These are phyloP conservation scores for Melanostigma gelatinosum DNA, from an alignment of 2,113 vertebrate species.

Conservation along the genomic window DNA sequence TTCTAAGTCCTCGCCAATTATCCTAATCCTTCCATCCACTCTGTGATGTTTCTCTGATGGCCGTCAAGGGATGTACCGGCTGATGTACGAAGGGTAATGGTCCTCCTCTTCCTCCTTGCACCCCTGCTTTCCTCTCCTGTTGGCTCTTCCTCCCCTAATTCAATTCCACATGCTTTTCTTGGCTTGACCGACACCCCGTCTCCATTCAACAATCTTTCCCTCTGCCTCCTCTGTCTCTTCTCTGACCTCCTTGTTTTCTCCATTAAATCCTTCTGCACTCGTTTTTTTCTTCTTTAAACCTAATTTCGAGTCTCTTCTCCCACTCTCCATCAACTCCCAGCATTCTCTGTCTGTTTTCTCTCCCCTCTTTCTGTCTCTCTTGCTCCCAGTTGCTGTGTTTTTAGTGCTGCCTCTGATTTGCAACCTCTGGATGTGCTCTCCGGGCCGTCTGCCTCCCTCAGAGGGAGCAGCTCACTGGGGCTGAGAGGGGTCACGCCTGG, in stretches of 20 bases:
- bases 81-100: conserved; percentile 74
- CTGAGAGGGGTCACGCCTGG: conserved; percentile 79
- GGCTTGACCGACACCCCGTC: conserved; percentile 53
- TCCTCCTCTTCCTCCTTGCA: conserved; percentile 70
- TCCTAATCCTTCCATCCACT: conserved; percentile 49
- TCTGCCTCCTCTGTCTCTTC: conserved; percentile 45
- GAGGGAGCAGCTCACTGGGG: conserved; percentile 67
- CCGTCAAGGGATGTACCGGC: conserved; percentile 69
- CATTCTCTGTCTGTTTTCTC: conserved; percentile 19
- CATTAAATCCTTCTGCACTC: conserved; percentile 56
- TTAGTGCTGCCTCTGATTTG: conserved; percentile 79
- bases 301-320: conserved; percentile 15
- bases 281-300: conserved; percentile 4
- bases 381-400: conserved; percentile 52
- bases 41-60: conserved; percentile 17
- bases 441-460: conserved; percentile 63
- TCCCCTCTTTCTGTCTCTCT: conserved; percentile 44
- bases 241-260: conserved; percentile 31
- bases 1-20: conserved; percentile 51
- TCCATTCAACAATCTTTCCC: conserved; percentile 52
- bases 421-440: conserved; percentile 73
- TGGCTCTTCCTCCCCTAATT: conserved; percentile 74
- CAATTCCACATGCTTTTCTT: conserved; percentile 82
- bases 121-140: conserved; percentile 56
- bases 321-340: conserved; percentile 27